phyloP scores from a whole-genome alignment of 2,797 vertebrate species.

The Chromobotia macracanthus region DNA sequence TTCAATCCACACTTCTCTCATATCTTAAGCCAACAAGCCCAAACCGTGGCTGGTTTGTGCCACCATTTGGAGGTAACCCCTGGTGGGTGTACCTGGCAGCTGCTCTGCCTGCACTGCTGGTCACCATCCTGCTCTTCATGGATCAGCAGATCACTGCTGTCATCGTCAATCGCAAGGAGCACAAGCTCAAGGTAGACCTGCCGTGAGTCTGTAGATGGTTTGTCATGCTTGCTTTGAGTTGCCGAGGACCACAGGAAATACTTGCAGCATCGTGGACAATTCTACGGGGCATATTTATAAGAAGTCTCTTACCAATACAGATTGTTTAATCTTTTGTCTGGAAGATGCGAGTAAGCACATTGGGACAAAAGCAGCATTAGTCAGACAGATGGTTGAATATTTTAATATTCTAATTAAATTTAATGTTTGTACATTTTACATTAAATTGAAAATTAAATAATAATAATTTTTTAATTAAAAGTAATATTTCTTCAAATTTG shows the following conservation, averaged over 20 bases:
- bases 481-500: too few species aligned
- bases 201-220: slow-evolving; percentile 29
- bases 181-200: slow-evolving; percentile 90
- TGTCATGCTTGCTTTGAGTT: slow-evolving; percentile 44
- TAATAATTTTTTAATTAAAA: too few species aligned
- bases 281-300: slow-evolving; percentile 43
- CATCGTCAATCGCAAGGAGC: slow-evolving; percentile 97
- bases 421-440: too few species aligned
- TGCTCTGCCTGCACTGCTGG: slow-evolving; percentile 89
- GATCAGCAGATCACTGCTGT: slow-evolving; percentile 98
- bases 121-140: slow-evolving; percentile 98
- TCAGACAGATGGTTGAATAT: background rate
- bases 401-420: too few species aligned
- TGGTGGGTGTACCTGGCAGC: slow-evolving; percentile 96
- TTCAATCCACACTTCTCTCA: background rate
- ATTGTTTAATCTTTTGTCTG: slow-evolving; percentile 32
- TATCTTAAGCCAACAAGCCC: slow-evolving; percentile 88
- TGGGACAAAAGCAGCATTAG: background rate
- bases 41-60: slow-evolving; percentile 89
- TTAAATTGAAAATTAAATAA: too few species aligned
- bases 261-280: background rate
- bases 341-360: slow-evolving; percentile 9
- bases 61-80: slow-evolving; percentile 93
- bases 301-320: slow-evolving; percentile 14
- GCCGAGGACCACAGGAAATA: slow-evolving; percentile 44